These are phyloP conservation scores for Tyrophagus putrescentiae DNA, from an alignment of 1,140 invertebrate genomes.

Conservation along the genomic window DNA sequence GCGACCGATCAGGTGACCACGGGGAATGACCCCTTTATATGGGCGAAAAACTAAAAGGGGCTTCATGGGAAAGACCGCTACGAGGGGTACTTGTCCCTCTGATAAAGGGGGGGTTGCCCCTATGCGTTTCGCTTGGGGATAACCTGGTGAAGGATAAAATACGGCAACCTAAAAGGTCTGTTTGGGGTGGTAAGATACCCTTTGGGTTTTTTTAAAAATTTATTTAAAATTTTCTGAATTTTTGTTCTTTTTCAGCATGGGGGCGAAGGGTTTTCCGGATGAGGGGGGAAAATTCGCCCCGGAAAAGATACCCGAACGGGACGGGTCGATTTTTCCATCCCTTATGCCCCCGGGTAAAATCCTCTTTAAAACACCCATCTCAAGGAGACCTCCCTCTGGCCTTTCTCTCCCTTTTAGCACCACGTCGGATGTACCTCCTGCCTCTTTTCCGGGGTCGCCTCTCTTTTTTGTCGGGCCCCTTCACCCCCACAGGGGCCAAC, in stretches of 20 bases:
- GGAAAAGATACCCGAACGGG: constrained; percentile 77
- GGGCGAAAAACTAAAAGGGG: constrained; percentile 32
- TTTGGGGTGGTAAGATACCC: constrained; percentile 49
- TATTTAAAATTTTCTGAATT: too few relatives aligned
- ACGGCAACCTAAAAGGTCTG: too few relatives aligned
- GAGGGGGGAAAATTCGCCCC: constrained; percentile 79
- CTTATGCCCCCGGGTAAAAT: constrained; percentile 70
- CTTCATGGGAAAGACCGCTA: constrained; percentile 36
- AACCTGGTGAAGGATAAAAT: constrained; percentile 51
- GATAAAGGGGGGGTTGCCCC: constrained; percentile 33
- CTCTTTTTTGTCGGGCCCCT: constrained; percentile 35
- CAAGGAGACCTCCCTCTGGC: constrained; percentile 35
- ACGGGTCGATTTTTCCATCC: constrained; percentile 92
- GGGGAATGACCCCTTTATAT: constrained; percentile 20
- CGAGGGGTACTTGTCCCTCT: constrained; percentile 41
- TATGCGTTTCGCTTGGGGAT: constrained; percentile 53
- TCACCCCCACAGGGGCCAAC: constrained; percentile 35
- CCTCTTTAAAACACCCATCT: constrained; percentile 26
- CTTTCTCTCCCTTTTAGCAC: constrained; percentile 37
- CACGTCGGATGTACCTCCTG: constrained; percentile 36
- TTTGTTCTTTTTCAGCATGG: constrained; percentile 48
- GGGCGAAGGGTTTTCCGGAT: constrained; percentile 57
- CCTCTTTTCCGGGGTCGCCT: constrained; percentile 35
- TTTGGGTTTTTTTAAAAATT: too few relatives aligned
- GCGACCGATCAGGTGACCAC: neutral